Conservation (phyloP, 2,888 invertebrate genomes). For the Cheilosia vulpina region DNA sequence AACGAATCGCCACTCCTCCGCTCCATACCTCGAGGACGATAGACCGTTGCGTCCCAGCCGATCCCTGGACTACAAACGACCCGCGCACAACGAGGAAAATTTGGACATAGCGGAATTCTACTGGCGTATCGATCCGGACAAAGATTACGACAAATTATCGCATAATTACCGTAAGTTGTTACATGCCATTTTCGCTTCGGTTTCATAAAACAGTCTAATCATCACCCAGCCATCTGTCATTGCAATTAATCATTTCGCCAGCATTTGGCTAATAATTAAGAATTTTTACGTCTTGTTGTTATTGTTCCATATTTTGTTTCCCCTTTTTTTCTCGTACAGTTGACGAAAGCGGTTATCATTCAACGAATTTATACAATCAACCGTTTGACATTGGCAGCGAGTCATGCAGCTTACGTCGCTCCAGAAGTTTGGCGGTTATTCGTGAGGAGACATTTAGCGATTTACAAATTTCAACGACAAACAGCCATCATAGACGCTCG, state of each 20-base stretch:
- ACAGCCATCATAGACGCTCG: constrained; percentile 86
- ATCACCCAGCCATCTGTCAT: constrained; percentile 33
- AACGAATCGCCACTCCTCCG: constrained; percentile 82
- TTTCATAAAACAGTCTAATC: background rate
- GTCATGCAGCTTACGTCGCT: constrained; percentile 86
- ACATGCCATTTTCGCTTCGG: background rate
- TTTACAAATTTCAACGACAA: constrained; percentile 87
- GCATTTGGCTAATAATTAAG: constrained; percentile 33
- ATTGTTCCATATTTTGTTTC: constrained; percentile 15
- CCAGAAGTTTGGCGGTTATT: constrained; percentile 90
- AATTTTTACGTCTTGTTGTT: constrained; percentile 15
- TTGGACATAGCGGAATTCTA: constrained; percentile 82
- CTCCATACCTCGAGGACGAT: constrained; percentile 76
- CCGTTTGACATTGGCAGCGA: constrained; percentile 81
- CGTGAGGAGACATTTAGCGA: constrained; percentile 90
- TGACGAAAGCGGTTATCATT: constrained; percentile 78
- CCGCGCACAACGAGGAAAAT: constrained; percentile 80
- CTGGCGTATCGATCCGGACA: constrained; percentile 82
- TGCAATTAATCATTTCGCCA: constrained; percentile 20
- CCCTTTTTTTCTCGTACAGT: constrained; percentile 64
- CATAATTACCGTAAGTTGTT: constrained; percentile 67
- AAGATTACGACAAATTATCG: constrained; percentile 76
- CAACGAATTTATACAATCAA: constrained; percentile 76
- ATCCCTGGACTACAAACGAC: constrained; percentile 81
- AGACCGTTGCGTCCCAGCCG: constrained; percentile 81